Evolutionary conservation across 2,797 vertebrate species (phyloP), one percentile per base, ranked within the genome.

Genomic region (Tympanoctomys barrerae): DNA sequence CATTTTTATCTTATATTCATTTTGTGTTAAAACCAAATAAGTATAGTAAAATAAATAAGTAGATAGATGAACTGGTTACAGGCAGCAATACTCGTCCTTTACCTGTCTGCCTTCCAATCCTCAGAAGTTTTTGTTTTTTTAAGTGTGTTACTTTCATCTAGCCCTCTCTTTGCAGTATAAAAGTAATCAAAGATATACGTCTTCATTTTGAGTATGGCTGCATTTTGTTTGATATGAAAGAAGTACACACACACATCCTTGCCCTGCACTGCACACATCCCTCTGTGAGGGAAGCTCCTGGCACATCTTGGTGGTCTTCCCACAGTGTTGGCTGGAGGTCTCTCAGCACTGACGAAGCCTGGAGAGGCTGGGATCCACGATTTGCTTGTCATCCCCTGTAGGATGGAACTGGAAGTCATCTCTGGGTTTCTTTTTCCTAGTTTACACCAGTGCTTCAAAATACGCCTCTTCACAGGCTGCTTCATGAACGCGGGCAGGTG

Each of bases 151-250:
- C 59, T 7, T 39, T 22, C 26, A 36, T 68, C 19, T n/a, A 24
- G 54, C 68, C 71, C 2, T 94, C 64, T 54, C 78, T 71, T 82
- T 68, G 24, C 64, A 83, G 42, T 73, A 62, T 1, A 46, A 66
- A 54, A 36, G 64, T 73, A 79, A 87, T 24, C 26, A 28, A 79
- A 92, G 73, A 46, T 18, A 11, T 3, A 1, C 28, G 8, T 13
- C n/a, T 95, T 81, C 59, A n/a, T 96, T 95, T 93, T 39, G 36
- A 26, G 80, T 33, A 39, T 62, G 84, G 31, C 64, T 94, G 64
- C 39, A 22, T 89, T 86, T 83, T 54, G 70, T 70, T 75, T 77
- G 77, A 21, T 84, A 1, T 2, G 24, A 31, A n/a, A 62, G 61
- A 33, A 42, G 22, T 33, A 26, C 1, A 61, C 14, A 18, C 14